Conservation (phyloP, 2,113 vertebrate species). For the Podiceps cristatus region DNA sequence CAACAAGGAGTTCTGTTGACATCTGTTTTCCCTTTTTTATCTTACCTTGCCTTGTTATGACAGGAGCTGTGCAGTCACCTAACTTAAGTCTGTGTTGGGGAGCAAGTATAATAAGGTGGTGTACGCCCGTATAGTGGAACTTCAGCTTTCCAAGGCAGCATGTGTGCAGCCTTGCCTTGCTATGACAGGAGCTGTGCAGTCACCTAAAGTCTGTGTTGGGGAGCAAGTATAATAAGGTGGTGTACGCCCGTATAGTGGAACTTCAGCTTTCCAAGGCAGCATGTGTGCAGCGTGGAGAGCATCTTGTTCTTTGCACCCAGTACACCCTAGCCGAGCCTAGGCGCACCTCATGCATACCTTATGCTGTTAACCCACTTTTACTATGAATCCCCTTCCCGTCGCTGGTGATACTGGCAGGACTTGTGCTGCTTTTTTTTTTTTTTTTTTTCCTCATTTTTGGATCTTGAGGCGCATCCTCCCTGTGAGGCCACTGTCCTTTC, state of each 20-base stretch:
- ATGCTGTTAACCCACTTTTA: not conserved
- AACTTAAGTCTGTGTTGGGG: rapidly evolving
- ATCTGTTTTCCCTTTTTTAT: not conserved
- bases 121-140: rapidly evolving
- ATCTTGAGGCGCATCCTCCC: not conserved
- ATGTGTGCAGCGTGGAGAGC: not conserved
- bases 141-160: not conserved
- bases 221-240: not conserved
- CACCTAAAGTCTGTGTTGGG: not conserved
- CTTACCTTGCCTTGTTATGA: not conserved
- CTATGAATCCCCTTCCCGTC: no score
- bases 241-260: rapidly evolving
- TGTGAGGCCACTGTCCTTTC: not conserved
- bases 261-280: not conserved
- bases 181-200: not conserved
- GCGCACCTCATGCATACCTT: rapidly evolving
- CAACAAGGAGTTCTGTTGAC: not conserved
- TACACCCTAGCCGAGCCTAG: not conserved
- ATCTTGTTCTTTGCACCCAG: not conserved
- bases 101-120: not conserved
- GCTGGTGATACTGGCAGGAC: not conserved
- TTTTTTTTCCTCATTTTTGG: not conserved
- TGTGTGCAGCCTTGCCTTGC: not conserved
- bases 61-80: not conserved
- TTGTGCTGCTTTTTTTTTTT: no score